These are phyloP conservation scores for Pammene aurita DNA, from an alignment of 2,888 invertebrate species.

Conservation along the genomic window DNA sequence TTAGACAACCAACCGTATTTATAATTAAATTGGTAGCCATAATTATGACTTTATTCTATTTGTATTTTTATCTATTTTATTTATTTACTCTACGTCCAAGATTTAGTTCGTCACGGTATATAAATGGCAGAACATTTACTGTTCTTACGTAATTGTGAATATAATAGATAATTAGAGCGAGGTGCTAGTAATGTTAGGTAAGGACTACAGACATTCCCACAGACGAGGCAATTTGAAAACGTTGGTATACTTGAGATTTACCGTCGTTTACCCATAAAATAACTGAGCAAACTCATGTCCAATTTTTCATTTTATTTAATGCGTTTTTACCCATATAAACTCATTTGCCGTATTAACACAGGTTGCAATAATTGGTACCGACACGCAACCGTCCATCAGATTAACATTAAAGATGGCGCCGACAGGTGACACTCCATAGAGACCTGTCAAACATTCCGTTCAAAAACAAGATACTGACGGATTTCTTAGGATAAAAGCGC, in stretches of 20 bases:
- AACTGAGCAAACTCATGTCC: neutral
- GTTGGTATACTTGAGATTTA: neutral
- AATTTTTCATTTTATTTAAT: neutral
- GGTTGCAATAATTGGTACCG: no score
- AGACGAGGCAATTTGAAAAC: constrained; percentile 29
- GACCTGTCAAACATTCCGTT: neutral
- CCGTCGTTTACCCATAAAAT: neutral
- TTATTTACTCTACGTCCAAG: neutral
- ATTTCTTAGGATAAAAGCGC: neutral
- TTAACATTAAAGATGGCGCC: no score
- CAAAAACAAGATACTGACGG: neutral
- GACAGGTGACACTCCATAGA: neutral
- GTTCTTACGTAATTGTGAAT: constrained; percentile 53
- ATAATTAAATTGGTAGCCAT: no score
- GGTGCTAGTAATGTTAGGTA: constrained; percentile 67
- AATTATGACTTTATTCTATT: no score
- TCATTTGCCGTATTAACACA: no score
- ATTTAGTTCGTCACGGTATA: neutral
- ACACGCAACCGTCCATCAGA: no score
- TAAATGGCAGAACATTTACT: constrained; percentile 24
- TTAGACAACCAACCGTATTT: no score
- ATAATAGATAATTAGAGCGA: constrained; percentile 53
- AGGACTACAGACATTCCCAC: constrained; percentile 63
- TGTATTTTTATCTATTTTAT: neutral
- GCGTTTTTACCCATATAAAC: no score